Conservation (phyloP, 2,113 vertebrate genomes). For the Leptosomus discolor region DNA sequence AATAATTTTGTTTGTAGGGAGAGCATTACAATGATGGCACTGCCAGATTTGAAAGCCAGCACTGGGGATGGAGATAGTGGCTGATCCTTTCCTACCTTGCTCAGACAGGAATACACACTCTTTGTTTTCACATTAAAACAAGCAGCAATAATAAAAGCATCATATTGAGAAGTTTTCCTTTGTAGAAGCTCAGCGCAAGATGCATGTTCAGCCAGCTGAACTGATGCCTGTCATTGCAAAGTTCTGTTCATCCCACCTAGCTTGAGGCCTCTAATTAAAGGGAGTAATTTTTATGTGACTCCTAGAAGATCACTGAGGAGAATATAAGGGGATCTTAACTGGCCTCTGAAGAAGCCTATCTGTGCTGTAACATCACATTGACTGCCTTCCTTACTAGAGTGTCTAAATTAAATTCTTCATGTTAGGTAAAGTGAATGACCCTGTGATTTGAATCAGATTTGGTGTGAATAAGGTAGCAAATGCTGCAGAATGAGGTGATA, state of each 20-base stretch:
- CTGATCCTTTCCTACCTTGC: not conserved
- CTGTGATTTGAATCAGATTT: not conserved
- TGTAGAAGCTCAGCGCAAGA: not conserved
- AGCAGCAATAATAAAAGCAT: not conserved
- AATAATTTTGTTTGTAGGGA: not conserved
- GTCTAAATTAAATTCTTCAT: not conserved
- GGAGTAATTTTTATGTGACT: not conserved
- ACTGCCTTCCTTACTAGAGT: not conserved
- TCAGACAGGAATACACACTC: not conserved
- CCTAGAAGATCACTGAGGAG: not conserved
- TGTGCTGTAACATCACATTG: not conserved
- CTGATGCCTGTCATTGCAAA: not conserved
- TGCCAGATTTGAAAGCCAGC: not conserved
- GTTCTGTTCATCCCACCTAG: not conserved
- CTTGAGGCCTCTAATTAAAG: not conserved
- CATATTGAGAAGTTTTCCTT: not conserved
- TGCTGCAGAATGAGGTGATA: not conserved
- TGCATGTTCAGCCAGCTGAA: not conserved
- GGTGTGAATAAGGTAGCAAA: not conserved
- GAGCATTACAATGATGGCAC: not conserved
- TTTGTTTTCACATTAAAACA: not conserved
- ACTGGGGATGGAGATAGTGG: not conserved
- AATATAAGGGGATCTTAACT: not conserved
- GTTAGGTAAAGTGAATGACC: not conserved
- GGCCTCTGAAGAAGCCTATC: not conserved